A percentile compares a stretch with the other conserved stretches of the same genome.
Evolutionary conservation across 2,797 vertebrate species (phyloP).

Genomic region (Epinephelus malabaricus): DNA sequence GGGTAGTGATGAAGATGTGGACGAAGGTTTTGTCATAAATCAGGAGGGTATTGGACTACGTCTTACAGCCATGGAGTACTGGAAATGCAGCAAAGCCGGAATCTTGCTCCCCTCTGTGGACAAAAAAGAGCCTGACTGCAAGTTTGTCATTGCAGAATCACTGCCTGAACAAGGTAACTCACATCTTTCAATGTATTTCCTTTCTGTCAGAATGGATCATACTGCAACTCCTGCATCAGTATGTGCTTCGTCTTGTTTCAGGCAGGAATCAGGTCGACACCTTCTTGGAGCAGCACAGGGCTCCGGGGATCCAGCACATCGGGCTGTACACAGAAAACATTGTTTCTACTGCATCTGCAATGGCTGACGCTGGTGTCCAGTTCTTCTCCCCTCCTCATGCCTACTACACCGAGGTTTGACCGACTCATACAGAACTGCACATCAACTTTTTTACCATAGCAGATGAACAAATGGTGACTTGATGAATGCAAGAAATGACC

Average conservation of each 20-base stretch:
- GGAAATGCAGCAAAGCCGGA: constrained; percentile 70
- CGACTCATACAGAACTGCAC: neutral
- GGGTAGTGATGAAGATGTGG: constrained; percentile 82
- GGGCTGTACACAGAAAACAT: constrained; percentile 91
- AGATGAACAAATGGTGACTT: neutral
- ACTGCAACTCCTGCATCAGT: neutral
- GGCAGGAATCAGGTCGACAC: constrained; percentile 91
- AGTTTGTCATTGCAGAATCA: constrained; percentile 93
- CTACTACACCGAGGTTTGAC: constrained; percentile 90
- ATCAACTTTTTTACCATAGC: neutral
- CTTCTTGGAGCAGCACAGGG: constrained; percentile 90
- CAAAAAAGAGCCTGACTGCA: constrained; percentile 84
- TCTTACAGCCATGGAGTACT: constrained; percentile 89
- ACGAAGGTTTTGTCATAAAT: constrained; percentile 86
- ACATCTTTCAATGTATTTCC: neutral
- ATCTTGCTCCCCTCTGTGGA: constrained; percentile 70
- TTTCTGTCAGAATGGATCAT: neutral
- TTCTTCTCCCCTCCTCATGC: constrained; percentile 89
- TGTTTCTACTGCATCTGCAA: constrained; percentile 77
- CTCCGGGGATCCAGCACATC: constrained; percentile 93
- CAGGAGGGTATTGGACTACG: constrained; percentile 89
- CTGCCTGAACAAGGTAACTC: constrained; percentile 82
- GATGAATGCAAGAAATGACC: neutral
- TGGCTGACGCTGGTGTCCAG: constrained; percentile 83
- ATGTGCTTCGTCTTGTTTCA: constrained; percentile 20